Conservation (phyloP, 1,140 invertebrate species). For the Cydia strobilella region DNA sequence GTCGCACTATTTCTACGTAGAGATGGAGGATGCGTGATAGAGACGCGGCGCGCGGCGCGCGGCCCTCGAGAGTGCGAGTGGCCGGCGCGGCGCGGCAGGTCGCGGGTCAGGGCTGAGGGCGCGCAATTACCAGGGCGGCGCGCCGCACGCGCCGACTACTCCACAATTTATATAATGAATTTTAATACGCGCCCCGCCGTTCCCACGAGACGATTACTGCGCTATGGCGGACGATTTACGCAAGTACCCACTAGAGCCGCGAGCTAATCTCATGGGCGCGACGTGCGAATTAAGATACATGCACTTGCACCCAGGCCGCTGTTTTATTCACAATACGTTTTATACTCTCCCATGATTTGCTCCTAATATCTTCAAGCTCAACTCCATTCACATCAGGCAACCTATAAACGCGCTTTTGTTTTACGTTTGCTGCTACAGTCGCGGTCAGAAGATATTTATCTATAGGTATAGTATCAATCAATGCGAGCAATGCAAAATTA, state of each 20-base stretch:
- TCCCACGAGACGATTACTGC: slow-evolving; percentile 34
- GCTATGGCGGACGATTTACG: slow-evolving; percentile 6
- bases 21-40: not conserved
- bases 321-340: not conserved
- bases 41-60: not conserved
- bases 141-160: slow-evolving; percentile 35
- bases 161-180: slow-evolving; percentile 36
- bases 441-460: too few relatives aligned
- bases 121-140: slow-evolving; percentile 36
- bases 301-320: not conserved
- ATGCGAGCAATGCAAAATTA: too few relatives aligned
- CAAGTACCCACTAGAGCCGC: not conserved
- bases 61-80: not conserved
- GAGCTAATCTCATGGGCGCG: not conserved
- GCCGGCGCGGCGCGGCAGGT: not conserved
- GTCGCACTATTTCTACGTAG: not conserved
- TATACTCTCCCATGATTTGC: not conserved
- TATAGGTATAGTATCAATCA: too few relatives aligned
- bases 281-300: slow-evolving; percentile 9
- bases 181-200: slow-evolving; percentile 32
- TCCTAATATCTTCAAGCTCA: not conserved
- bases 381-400: not conserved
- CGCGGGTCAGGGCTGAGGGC: slow-evolving; percentile 14
- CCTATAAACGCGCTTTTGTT: too few relatives aligned
- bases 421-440: too few relatives aligned